phyloP scores from a whole-genome alignment of 2,797 vertebrate genomes.

The Phrynocephalus guinanensis region DNA sequence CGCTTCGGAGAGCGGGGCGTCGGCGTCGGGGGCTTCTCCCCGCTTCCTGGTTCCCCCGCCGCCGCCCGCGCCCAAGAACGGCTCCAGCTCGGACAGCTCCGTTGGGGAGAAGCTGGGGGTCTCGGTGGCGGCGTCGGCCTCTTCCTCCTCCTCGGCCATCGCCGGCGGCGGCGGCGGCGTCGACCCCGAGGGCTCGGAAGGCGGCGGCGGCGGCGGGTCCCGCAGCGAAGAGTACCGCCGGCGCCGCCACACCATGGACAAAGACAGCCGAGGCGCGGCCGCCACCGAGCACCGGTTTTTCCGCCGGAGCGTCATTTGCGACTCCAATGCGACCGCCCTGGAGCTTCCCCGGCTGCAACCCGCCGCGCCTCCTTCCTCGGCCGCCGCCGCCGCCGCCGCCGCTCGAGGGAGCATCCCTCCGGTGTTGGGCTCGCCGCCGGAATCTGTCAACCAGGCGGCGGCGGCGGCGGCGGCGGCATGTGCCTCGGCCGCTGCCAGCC shows the following conservation, averaged over 20 bases:
- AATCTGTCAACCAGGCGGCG: constrained; percentile 43
- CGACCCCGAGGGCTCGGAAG: constrained; percentile 46
- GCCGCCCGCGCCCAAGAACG: constrained; percentile 90
- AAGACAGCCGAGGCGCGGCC: constrained; percentile 88
- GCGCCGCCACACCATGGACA: constrained; percentile 97
- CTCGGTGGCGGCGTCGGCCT: constrained; percentile 29
- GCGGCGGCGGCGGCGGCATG: neutral
- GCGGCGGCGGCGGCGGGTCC: constrained; percentile 44
- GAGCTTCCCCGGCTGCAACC: constrained; percentile 90
- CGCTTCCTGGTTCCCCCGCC: constrained; percentile 83
- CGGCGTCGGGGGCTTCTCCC: constrained; percentile 47
- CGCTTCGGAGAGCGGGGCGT: constrained; percentile 61
- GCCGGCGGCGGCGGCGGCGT: constrained; percentile 40
- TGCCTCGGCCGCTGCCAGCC: constrained; percentile 33
- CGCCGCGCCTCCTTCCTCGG: constrained; percentile 77
- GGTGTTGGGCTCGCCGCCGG: constrained; percentile 55
- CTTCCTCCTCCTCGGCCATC: constrained; percentile 22
- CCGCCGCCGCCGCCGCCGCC: constrained; percentile 38
- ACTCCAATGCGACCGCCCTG: constrained; percentile 95
- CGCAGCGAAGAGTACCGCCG: constrained; percentile 86
- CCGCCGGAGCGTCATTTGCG: constrained; percentile 96
- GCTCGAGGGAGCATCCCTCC: constrained; percentile 61
- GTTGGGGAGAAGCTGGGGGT: constrained; percentile 82
- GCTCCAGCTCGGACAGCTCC: constrained; percentile 90
- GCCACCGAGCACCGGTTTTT: constrained; percentile 95